Conservation (phyloP, 2,113 vertebrate species). For the Paramormyrops kingsleyae region DNA sequence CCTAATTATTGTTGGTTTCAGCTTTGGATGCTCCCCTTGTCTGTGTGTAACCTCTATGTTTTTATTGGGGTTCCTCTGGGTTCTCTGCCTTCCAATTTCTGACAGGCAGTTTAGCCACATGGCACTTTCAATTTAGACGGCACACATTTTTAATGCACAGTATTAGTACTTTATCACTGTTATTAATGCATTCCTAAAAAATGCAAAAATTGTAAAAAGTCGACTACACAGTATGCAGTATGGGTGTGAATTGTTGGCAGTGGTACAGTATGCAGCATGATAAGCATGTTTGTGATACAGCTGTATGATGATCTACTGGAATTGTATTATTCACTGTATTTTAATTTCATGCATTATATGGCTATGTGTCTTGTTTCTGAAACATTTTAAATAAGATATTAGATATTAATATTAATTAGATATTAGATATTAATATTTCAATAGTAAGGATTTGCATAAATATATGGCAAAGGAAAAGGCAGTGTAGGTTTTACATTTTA, state of each 20-base stretch:
- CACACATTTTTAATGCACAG: background rate
- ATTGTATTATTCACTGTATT: background rate
- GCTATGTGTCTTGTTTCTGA: background rate
- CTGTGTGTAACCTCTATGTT: background rate
- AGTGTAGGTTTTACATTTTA: background rate
- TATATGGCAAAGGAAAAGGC: background rate
- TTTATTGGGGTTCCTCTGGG: background rate
- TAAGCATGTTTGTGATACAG: background rate
- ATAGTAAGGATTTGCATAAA: background rate
- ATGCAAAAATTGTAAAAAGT: background rate
- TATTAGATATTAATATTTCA: too few species aligned
- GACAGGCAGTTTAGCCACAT: background rate
- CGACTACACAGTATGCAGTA: background rate
- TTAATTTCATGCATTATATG: background rate
- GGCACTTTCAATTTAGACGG: background rate
- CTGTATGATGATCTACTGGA: background rate
- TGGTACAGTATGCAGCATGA: background rate
- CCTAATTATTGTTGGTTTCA: background rate
- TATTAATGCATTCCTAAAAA: background rate
- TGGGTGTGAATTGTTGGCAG: background rate
- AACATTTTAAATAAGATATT: background rate
- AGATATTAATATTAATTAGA: too few species aligned
- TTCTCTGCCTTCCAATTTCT: background rate
- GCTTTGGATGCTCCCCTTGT: background rate
- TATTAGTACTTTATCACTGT: background rate